Evolutionary conservation across 2,797 vertebrate genomes (phyloP), one percentile per base, ranked within the genome.

Genomic region (Perodicticus potto): DNA sequence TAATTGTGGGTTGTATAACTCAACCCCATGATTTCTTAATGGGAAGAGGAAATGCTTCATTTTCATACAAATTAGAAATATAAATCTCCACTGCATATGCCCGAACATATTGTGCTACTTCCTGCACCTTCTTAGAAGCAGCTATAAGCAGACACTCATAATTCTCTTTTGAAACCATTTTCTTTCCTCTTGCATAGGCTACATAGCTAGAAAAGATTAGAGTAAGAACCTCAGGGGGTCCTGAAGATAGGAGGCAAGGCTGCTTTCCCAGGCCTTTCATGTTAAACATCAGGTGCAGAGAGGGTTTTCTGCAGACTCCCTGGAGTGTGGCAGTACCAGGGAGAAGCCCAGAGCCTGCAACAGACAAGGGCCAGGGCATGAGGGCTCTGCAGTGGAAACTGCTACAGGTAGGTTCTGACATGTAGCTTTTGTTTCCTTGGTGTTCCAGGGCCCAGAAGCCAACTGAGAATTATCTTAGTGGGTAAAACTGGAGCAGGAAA

Each of bases 401-500:
- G 0, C 3, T 27, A 17, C 29, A 57, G 13, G 23, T 65, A 5
- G 25, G 25, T 19, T 67, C 70, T 82, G 53, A 93, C 40, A 40
- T 23, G 0, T 23, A 25, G 5, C 69, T 84, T 94, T 78, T 96
- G 17, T 92, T 90, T 92, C 12, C 45, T 94, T 87, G 1, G 19
- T 86, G 8, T 55, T 6, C 32, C 72, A 96, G 95, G 45, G 32
- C 17, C 78, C 70, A 65, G 25, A 89, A 37, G n/a, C 12, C 91
- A 96, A 1, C 78, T 97, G 89, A 98, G 98, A 97, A 95, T 99
- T 0, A 98, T 99, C 59, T 96, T 99, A 49, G 29, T 99, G 95
- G 99, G 99, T 32, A 98, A 98, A 97, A 99, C 99, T 0, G 99
- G 99, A 61, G 97, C 98, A 32, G 99, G 99, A 29, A 98, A 98